phyloP scores from a whole-genome alignment of 2,888 invertebrate species.

The Pantelozetes paolii region DNA sequence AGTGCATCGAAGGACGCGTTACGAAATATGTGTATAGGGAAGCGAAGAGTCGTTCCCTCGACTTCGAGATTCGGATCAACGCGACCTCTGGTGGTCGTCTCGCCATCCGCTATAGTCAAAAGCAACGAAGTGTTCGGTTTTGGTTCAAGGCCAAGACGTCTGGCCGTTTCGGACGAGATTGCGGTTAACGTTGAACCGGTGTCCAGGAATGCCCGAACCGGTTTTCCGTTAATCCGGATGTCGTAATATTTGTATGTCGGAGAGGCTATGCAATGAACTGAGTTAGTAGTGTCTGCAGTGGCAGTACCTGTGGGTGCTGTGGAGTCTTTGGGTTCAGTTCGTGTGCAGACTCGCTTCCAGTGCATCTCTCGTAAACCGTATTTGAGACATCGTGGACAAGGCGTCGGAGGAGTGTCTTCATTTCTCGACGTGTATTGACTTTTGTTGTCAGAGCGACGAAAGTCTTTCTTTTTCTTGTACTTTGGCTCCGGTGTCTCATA shows the following conservation, averaged over 20 bases:
- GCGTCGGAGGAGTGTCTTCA: neutral
- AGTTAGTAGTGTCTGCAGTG: neutral
- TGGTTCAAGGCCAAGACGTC: neutral
- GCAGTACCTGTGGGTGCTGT: neutral
- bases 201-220: neutral
- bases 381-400: neutral
- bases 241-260: neutral
- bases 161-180: neutral
- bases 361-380: neutral
- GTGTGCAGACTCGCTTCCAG: neutral
- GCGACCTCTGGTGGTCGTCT: no score
- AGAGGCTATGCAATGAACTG: neutral
- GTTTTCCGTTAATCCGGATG: neutral
- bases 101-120: no score
- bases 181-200: neutral
- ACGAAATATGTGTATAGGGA: neutral
- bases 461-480: slow-evolving; percentile 26
- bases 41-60: no score
- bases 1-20: no score
- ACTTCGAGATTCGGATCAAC: no score
- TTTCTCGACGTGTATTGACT: neutral
- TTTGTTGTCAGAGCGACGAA: no score
- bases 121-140: no score
- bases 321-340: neutral
- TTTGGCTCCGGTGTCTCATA: slow-evolving; percentile 48